Base-by-base conservation (phyloP, 2,113 vertebrate species). In the Chamaea fasciata region DNA sequence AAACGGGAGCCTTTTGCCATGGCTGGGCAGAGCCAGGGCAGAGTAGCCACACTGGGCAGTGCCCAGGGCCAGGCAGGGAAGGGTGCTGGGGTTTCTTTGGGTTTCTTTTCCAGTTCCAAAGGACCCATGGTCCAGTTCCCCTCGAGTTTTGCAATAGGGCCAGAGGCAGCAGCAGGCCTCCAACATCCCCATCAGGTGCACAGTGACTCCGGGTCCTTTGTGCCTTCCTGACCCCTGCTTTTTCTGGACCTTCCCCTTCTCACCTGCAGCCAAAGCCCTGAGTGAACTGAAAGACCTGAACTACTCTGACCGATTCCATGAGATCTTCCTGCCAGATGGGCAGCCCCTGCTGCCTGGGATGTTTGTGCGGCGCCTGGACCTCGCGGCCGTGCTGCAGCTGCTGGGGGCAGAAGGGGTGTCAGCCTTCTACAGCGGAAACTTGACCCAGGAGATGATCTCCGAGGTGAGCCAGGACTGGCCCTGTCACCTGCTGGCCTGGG, bases 381-480 rank as follows among this genome's bases (percentile, higher is more conserved):
- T 99, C 7, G 99, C 99, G 0, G 95, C 96, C 2, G 44, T 99
- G 89, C 98, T 99, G 95, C 98, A 99, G 85, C 93, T 96, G 24
- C 93, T 99, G 5, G 99, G 98, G 37, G 68, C 82, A 15, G 97
- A 98, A 6, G 99, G 99, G 18, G 95, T 97, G 9, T 96, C 98
- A 0, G 98, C 98, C 79, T 99, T 99, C 97, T 99, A 99, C 94
- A 97, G 75, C 0, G 98, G 98, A 62, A 99, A 99, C 95, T 67
- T 99, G 93, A 99, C 99, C 0, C 98, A 98, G 96, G 99, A 99
- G 97, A 99, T 99, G 67, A 97, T 98, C 53, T 97, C 98, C 0
- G 98, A 98, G 98, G 99, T 99, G 97, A 98, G 98, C 62, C 49
- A 11, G 1, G 13, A 15, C 59, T 57, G 33, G 16, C 47, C 26